Evolutionary conservation across 2,888 invertebrate genomes (phyloP), one percentile per base, ranked within the genome.

Genomic region (Xestia c-nigrum): DNA sequence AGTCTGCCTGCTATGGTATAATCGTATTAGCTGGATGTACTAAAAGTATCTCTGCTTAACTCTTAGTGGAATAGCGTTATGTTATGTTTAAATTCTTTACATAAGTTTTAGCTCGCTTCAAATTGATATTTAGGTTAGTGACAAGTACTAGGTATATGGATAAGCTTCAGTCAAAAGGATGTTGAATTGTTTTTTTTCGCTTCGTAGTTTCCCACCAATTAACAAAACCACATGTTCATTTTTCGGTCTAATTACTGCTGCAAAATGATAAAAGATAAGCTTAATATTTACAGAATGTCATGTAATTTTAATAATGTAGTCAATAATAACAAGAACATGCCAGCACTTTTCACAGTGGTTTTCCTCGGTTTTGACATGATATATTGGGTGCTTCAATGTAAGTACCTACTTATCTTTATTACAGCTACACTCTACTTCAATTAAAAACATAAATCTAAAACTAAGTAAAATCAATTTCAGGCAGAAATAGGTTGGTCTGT

Each of bases 361-460:
- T 79, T 79, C 31, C 79, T 50, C 5, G 0, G 43, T 38, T n/a
- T 78, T 21, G 21, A 46, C 5, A 70, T 43, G 16, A 59, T 43
- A 65, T 7, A 50, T 59, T 40, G 2, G 3, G 38, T 21, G 2
- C 59, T 46, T 43, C 24, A 31, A 40, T 46, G 16, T 52, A 68
- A 19, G n/a, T 19, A 70, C 14, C 7, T 57, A n/a, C 19, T 3
- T 19, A 16, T 24, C 0, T 59, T n/a, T 71, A 67, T 66, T 66
- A 16, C 6, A 16, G 16, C 10, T n/a, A 66, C 10, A 21, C 46
- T n/a, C 9, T n/a, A 10, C 12, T 71, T 24, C 14, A 5, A 9
- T 43, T 16, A 14, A 19, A 47, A n/a, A 38, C 16, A 61, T 59
- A 19, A 72, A 21, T 47, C 1, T 19, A 5, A 31, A n/a, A 72